Base-by-base conservation (phyloP, 2,797 vertebrate genomes). In the Sebastes hubbsi region DNA sequence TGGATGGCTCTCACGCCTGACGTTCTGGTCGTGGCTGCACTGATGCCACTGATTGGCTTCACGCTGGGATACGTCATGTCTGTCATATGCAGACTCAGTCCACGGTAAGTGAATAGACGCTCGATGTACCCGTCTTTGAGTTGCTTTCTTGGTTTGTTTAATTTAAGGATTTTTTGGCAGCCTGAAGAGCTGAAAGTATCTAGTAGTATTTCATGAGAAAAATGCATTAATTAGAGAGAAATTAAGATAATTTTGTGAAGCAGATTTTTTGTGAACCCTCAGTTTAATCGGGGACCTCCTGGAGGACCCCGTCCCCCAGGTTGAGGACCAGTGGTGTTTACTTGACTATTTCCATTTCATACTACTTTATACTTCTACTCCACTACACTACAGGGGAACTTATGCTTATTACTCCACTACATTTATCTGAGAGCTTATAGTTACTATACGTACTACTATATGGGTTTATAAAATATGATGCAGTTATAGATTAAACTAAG, bases 11-110 rank as follows among this genome's bases (percentile, higher is more conserved):
- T 97, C 81, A 95, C 92, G 7, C 88, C 95, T 5, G 87, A 90
- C 13, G 78, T 97, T 56, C 54, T 97, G 72, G 60, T 72, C 7
- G 95, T 88, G 32, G 96, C 94, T 52, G 91, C 89, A 18, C 83
- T 98, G 77, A 96, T 98, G 96, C 97, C 97, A 16, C 74, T 96
- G 18, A 91, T 72, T 34, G 97, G 97, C 56, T 98, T 95, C 72
- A 83, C 85, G 10, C 70, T 97, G 73, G 97, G 97, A 80, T 98
- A 96, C 0, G 1, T 88, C 78, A 84, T 97, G 80, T 96, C 96
- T 4, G 22, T 74, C 14, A 22, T 95, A 60, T 97, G 96, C 91
- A 89, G 71, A 77, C 94, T 97, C 73, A 91, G 87, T 32, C 86
- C 83, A 60, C 9, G 54, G 97, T 97, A 94, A 89, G 93, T 93